These are phyloP conservation scores for Tretioscincus oriximinensis DNA, from an alignment of 2,113 vertebrate species.

Conservation along the genomic window DNA sequence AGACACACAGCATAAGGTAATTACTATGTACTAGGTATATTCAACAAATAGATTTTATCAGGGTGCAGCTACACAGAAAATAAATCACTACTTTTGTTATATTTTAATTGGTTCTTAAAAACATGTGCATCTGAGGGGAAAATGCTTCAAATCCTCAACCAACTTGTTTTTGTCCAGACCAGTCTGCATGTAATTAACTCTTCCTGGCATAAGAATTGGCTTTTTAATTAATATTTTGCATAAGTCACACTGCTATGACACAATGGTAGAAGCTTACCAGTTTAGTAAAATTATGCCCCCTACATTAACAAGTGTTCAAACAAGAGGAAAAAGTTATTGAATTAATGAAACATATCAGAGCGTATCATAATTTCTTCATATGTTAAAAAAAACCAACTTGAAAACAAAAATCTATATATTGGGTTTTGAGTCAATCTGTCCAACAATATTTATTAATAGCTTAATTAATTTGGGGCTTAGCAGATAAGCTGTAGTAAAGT, in stretches of 20 bases:
- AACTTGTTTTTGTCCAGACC: background rate
- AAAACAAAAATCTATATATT: background rate
- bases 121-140: background rate
- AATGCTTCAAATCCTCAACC: background rate
- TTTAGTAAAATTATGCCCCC: background rate
- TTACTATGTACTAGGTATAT: background rate
- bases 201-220: background rate
- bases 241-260: conserved; percentile 15
- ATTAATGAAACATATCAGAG: conserved; percentile 13
- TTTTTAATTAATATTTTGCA: conserved; percentile 22
- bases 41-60: conserved; percentile 5
- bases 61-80: conserved; percentile 18
- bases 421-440: background rate
- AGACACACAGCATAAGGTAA: background rate
- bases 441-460: conserved; percentile 8
- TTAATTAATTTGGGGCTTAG: background rate
- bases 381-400: background rate
- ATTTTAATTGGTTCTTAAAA: background rate
- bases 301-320: conserved; percentile 7
- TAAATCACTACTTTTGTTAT: background rate
- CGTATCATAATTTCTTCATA: background rate
- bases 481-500: conserved; percentile 16
- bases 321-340: background rate
- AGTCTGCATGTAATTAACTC: conserved; percentile 19
- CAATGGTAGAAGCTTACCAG: conserved; percentile 2